Percentiles rank a stretch among this genome's conserved stretches.
Conservation (phyloP, 2,113 vertebrate species). For the Amphiprion ocellaris region DNA sequence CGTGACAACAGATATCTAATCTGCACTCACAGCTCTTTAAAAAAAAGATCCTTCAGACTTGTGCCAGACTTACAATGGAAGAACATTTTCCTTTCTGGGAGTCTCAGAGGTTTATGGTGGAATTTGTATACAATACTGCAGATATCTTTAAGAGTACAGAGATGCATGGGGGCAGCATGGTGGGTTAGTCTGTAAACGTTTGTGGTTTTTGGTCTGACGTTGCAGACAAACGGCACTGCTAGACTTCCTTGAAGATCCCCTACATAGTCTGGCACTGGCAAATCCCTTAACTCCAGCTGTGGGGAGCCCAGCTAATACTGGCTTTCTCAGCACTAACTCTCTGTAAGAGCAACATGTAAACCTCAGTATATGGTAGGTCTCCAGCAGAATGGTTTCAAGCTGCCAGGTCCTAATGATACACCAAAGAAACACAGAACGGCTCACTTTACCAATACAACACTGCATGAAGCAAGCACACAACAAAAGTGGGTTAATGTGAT, state of each 20-base stretch:
- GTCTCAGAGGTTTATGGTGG: conserved; percentile 61
- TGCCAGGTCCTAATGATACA: conserved; percentile 65
- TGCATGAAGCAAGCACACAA: conserved; percentile 36
- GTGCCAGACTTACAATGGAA: conserved; percentile 31
- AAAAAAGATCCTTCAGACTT: conserved; percentile 19
- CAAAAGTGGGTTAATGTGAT: conserved; percentile 1
- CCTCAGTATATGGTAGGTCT: conserved; percentile 57
- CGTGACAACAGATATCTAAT: conserved; percentile 37
- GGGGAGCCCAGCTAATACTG: conserved; percentile 58
- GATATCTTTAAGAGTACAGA: conserved; percentile 48
- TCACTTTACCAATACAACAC: conserved; percentile 31
- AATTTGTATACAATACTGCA: conserved; percentile 62
- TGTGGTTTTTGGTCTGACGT: conserved; percentile 67
- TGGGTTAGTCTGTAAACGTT: conserved; percentile 59
- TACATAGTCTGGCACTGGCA: conserved; percentile 55
- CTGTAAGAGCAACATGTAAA: conserved; percentile 60
- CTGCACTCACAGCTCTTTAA: conserved; percentile 18
- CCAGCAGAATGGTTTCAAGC: conserved; percentile 52
- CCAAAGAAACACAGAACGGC: conserved; percentile 48
- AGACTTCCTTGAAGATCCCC: conserved; percentile 64
- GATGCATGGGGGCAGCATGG: conserved; percentile 20
- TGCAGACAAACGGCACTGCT: conserved; percentile 63
- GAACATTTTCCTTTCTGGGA: conserved; percentile 55
- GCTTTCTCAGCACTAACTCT: conserved; percentile 63
- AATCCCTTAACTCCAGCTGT: conserved; percentile 62